Conservation (phyloP, 1,140 invertebrate species). For the Drosophila simulans region DNA sequence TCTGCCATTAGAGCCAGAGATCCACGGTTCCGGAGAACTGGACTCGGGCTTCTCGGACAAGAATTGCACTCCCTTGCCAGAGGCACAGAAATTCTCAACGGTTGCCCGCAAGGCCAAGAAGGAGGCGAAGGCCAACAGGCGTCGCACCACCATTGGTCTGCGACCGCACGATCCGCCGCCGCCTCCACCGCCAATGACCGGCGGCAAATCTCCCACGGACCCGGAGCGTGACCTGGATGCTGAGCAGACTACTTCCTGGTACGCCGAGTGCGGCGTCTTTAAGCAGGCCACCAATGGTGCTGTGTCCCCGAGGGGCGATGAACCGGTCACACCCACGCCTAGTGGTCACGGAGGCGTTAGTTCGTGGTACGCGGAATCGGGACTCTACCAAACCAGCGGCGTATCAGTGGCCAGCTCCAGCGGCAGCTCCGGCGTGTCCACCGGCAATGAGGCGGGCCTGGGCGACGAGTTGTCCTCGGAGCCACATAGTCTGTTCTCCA, state of each 20-base stretch:
- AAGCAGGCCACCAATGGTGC: conserved; percentile 61
- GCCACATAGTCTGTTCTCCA: conserved; percentile 86
- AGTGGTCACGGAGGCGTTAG: conserved; percentile 63
- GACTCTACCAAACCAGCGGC: conserved; percentile 87
- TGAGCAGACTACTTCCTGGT: conserved; percentile 84
- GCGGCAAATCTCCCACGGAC: conserved; percentile 21
- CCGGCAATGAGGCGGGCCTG: conserved; percentile 78
- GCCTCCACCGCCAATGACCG: conserved; percentile 68
- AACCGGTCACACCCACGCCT: conserved; percentile 54
- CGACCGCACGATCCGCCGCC: conserved; percentile 83
- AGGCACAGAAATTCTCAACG: conserved; percentile 70
- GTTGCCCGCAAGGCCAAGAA: conserved; percentile 70
- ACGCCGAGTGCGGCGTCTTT: conserved; percentile 86
- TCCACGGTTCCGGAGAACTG: conserved; percentile 85
- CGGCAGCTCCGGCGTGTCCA: conserved; percentile 84
- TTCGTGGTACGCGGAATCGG: conserved; percentile 88
- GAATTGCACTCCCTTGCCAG: conserved; percentile 40
- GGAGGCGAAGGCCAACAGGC: conserved; percentile 60
- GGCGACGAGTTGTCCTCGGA: conserved; percentile 68
- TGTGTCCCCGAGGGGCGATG: conserved; percentile 20
- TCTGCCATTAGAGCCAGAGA: conserved; percentile 15
- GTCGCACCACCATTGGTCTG: conserved; percentile 68
- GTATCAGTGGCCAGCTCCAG: conserved; percentile 82
- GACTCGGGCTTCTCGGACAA: conserved; percentile 86
- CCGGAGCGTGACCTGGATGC: conserved; percentile 7